A percentile compares a stretch with the other conserved stretches of the same genome.
Evolutionary conservation across 2,888 invertebrate genomes (phyloP).

Genomic region (Ypsolopha sequella): DNA sequence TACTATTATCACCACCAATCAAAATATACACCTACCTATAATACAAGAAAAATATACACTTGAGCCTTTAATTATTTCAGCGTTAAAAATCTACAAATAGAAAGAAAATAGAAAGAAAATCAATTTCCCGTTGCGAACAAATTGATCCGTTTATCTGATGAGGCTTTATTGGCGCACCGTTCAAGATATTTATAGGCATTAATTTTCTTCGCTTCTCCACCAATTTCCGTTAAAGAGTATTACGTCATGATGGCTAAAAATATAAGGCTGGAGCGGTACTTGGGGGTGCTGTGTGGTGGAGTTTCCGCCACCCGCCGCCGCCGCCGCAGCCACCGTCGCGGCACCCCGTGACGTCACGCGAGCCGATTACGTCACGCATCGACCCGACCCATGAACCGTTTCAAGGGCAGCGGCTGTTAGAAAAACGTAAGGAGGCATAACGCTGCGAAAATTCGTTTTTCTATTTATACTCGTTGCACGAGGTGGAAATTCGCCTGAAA

Average conservation of each 20-base stretch:
- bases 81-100: background rate
- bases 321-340: conserved; percentile 21
- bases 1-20: background rate
- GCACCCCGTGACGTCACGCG: conserved; percentile 49
- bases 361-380: conserved; percentile 54
- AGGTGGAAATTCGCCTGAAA: no score
- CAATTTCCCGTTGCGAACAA: background rate
- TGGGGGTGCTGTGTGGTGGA: conserved; percentile 17
- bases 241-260: conserved; percentile 61
- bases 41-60: background rate
- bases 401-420: conserved; percentile 47
- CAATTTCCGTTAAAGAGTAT: conserved; percentile 35
- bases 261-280: conserved; percentile 31
- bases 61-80: background rate
- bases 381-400: conserved; percentile 37
- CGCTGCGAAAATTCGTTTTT: no score
- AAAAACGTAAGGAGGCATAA: background rate
- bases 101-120: background rate
- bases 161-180: conserved; percentile 7
- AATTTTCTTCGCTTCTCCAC: conserved; percentile 24
- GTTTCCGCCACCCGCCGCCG: conserved; percentile 42
- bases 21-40: background rate
- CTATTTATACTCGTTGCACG: no score
- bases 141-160: background rate
- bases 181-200: conserved; percentile 24